Percentiles rank a stretch among this genome's conserved stretches.
Conservation (phyloP, 2,888 invertebrate species). For the Cerastoderma edule region DNA sequence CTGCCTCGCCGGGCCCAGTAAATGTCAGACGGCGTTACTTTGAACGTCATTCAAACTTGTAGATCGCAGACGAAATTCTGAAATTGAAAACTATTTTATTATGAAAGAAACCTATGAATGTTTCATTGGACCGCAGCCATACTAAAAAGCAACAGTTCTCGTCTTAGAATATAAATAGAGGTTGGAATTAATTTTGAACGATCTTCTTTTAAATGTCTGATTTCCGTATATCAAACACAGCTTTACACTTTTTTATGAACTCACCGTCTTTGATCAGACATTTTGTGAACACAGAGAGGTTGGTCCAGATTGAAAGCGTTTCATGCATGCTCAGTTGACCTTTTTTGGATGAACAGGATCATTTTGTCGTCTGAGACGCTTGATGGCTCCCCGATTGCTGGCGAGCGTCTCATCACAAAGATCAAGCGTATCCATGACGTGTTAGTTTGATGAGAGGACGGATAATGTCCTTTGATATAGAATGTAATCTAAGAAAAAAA, state of each 20-base stretch:
- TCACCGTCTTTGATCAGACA: too few relatives aligned
- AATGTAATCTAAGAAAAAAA: conserved; percentile 15
- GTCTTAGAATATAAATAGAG: too few relatives aligned
- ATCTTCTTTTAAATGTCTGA: too few relatives aligned
- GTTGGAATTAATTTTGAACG: too few relatives aligned
- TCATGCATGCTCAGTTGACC: too few relatives aligned
- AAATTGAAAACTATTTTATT: conserved; percentile 5
- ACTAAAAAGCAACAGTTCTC: too few relatives aligned
- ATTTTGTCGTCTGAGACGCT: background rate
- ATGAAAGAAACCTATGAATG: conserved; percentile 1
- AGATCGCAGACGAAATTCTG: conserved; percentile 9
- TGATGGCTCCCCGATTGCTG: conserved; percentile 13
- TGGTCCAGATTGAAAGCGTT: too few relatives aligned
- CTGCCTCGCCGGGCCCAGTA: background rate
- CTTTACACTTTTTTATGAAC: too few relatives aligned
- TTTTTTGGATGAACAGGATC: too few relatives aligned
- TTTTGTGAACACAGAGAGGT: too few relatives aligned
- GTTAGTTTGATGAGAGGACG: background rate
- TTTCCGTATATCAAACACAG: too few relatives aligned
- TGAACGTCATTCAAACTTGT: background rate
- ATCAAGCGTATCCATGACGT: conserved; percentile 15
- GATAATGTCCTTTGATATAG: background rate
- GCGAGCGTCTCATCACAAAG: conserved; percentile 7
- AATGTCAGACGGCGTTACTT: conserved; percentile 8
- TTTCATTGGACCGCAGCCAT: too few relatives aligned